A percentile compares a stretch with the other conserved stretches of the same genome.
Conservation (phyloP, 2,888 invertebrate genomes). For the Acrobasis consociella region DNA sequence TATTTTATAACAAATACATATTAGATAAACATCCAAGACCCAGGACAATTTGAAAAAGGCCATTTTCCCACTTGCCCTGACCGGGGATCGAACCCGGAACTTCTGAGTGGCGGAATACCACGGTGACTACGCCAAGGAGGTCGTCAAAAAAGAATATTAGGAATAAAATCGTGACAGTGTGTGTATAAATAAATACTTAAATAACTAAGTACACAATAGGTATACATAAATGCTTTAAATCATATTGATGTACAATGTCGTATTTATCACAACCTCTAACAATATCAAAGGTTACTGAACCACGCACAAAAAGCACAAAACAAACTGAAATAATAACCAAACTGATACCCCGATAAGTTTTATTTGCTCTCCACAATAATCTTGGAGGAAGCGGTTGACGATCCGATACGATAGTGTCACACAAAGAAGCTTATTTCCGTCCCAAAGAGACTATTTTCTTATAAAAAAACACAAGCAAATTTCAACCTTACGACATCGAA, state of each 20-base stretch:
- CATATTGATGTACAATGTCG: not conserved
- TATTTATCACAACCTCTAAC: slow-evolving; percentile 20
- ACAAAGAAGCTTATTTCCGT: slow-evolving; percentile 82
- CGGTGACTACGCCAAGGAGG: no score
- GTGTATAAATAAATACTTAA: no score
- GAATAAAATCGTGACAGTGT: no score
- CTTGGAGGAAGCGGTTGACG: slow-evolving; percentile 76
- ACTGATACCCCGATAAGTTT: slow-evolving; percentile 58
- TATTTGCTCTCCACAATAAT: slow-evolving; percentile 78
- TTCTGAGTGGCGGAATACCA: no score
- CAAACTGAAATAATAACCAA: slow-evolving; percentile 33
- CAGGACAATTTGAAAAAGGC: no score
- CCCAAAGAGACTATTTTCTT: slow-evolving; percentile 60
- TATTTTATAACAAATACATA: no score
- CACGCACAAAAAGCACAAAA: slow-evolving; percentile 29
- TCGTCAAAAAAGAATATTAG: no score
- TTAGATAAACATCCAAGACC: no score
- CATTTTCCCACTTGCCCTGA: no score
- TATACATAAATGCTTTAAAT: not conserved
- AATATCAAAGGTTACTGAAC: slow-evolving; percentile 36
- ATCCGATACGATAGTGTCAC: slow-evolving; percentile 74
- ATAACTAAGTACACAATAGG: no score
- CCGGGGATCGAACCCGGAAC: no score
- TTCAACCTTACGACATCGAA: slow-evolving; percentile 35
- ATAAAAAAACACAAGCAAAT: slow-evolving; percentile 38